phyloP scores from a whole-genome alignment of 2,888 invertebrate genomes.

The Lepidocyrtinus sp. region DNA sequence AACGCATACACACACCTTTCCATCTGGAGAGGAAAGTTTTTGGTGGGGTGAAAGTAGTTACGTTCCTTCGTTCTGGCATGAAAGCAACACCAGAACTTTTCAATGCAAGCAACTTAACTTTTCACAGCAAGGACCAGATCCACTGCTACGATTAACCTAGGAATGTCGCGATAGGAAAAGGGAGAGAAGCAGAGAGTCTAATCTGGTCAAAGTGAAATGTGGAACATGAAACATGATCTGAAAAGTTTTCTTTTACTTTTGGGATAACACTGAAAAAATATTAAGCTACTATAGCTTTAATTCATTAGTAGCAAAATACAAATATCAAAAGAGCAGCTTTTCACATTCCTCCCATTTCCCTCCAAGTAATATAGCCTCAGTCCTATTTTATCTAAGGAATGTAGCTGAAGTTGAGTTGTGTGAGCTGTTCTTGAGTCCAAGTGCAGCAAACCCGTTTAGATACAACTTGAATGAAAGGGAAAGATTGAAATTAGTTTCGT shows the following conservation, averaged over 20 bases:
- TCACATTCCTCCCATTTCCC: not conserved
- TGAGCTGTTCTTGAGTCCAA: too few relatives aligned
- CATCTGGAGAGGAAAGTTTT: not conserved
- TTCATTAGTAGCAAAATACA: too few relatives aligned
- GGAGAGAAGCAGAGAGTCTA: slow-evolving; percentile 38
- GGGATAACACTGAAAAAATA: slow-evolving; percentile 9
- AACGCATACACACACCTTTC: not conserved
- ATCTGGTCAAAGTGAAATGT: slow-evolving; percentile 58
- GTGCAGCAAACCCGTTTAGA: too few relatives aligned
- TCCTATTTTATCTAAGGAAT: too few relatives aligned
- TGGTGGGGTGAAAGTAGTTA: not conserved
- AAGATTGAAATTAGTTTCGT: too few relatives aligned
- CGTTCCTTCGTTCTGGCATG: not conserved
- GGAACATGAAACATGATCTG: slow-evolving; percentile 57
- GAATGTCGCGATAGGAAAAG: not conserved
- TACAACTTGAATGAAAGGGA: too few relatives aligned
- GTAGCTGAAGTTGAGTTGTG: too few relatives aligned
- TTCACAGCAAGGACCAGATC: not conserved
- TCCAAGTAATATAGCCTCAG: slow-evolving; percentile 16
- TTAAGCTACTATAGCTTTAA: too few relatives aligned
- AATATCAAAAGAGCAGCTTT: not conserved
- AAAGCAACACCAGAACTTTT: not conserved
- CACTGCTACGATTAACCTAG: not conserved
- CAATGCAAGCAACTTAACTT: not conserved
- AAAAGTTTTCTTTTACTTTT: slow-evolving; percentile 28